Base-by-base conservation (phyloP, 1,140 invertebrate species). In the Batillaria attramentaria region DNA sequence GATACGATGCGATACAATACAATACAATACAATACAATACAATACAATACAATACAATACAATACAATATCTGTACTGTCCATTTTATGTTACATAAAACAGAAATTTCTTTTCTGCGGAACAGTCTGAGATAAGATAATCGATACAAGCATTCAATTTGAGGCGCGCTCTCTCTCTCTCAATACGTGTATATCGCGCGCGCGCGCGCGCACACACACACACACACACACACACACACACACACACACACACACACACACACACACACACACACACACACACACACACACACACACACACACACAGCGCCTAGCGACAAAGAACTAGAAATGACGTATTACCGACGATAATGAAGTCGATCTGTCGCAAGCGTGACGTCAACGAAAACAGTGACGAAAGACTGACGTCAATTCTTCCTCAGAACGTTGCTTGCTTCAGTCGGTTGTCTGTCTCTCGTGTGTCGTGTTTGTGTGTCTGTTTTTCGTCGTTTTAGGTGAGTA, bases 201-300 rank as follows among this genome's bases (percentile, higher is more conserved):
- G 46, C 24, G 46, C 46, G 46, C 24, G 24, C 24, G 46, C 46
- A 50, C 46, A 24, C 46, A 50, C 46, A 50, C 46, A 24, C 46
- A 50, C 46, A 50, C 46, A 50, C 46, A 24, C 46, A 50, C 46
- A 50, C 46, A 24, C 10, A 50, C 46, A 50, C 46, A 50, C 46
- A 50, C 46, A 13, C 46, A 50, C 46, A 13, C 46, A 50, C 46
- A 50, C 46, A 24, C 46, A 50, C 46, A 50, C 46, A 50, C 24
- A 50, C 46, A 50, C 46, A 50, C 46, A 50, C 46, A 50, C 46
- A 50, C 46, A 50, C 46, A 50, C 46, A 50, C 46, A 50, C 46
- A 50, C 46, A 50, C 46, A 50, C 46, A 50, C 46, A 50, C 46
- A 50, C 46, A 50, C 46, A 50, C 46, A 50, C 46, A 50, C 46